Evolutionary conservation across 1,140 invertebrate species (phyloP).

Genomic region (Meloidogyne exigua): DNA sequence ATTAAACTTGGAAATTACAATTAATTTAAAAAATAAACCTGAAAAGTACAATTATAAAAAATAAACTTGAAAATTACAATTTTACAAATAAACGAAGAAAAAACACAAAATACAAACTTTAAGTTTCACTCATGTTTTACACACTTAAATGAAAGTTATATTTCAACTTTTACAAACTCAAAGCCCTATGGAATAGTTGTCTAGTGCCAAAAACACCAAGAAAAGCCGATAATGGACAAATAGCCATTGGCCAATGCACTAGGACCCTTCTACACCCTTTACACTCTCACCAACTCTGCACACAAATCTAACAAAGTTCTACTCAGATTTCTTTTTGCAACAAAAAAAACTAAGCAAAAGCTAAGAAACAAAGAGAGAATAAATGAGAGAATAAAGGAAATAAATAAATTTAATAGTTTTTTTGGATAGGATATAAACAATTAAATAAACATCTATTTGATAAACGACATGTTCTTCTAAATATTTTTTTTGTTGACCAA

Average conservation of each 20-base stretch:
- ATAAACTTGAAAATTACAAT: not conserved
- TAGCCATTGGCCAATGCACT: not conserved
- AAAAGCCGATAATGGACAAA: constrained; percentile 7
- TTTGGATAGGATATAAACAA: not conserved
- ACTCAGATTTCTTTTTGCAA: not conserved
- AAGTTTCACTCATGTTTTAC: too few relatives aligned
- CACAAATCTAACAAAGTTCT: not conserved
- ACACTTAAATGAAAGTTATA: too few relatives aligned
- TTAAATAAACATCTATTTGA: constrained; percentile 1
- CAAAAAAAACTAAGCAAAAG: not conserved
- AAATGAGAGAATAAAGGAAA: too few relatives aligned
- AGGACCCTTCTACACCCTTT: not conserved
- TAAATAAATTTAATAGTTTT: constrained; percentile 4
- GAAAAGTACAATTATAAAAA: not conserved
- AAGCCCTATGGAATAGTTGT: not conserved
- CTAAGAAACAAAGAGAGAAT: not conserved
- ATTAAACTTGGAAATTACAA: not conserved
- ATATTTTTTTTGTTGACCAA: not conserved
- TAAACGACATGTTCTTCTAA: not conserved
- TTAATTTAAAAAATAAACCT: too few relatives aligned
- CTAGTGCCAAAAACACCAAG: not conserved
- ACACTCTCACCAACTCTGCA: not conserved
- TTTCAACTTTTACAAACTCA: not conserved
- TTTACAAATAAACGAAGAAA: not conserved
- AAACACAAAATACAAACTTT: not conserved